Base-by-base conservation (phyloP, 2,888 invertebrate genomes). In the Anoncus sp. region DNA sequence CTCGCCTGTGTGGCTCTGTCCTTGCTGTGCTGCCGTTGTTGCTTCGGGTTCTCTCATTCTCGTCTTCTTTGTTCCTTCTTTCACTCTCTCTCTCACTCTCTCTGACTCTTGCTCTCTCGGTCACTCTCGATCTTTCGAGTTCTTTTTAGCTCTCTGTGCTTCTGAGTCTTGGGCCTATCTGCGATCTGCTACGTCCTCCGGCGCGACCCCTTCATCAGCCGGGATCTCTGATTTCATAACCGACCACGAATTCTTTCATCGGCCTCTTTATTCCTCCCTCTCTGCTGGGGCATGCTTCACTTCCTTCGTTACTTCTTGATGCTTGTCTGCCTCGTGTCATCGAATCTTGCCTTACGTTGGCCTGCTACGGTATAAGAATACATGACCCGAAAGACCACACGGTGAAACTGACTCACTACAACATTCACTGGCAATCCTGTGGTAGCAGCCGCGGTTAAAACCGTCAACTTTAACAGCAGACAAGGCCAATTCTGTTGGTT, bases 211-310 rank as follows among this genome's bases (percentile, higher is more conserved):
- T 67, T 62, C 70, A 60, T 49, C 62, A 47, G 45, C 27, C 45
- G 51, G 65, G 65, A 63, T 77, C 72, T 83, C 79, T 79, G 71
- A 82, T 84, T 84, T 82, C 81, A 79, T 81, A 80, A 83, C 76
- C 71, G 79, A 81, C 84, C 82, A 75, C 81, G 47, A 77, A 80
- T 81, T 82, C 69, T 82, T 82, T 82, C 66, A 66, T 72, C 57
- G 77, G 67, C 49, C 55, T 75, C 63, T 70, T 73, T 63, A 67
- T 81, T 63, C 75, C 51, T 45, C 53, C 59, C 45, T 63, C 45
- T 63, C 57, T 60, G 67, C 53, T 45, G 14, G 38, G 22, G 18
- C 59, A 59, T 59, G 69, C 59, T 70, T 70, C 69, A 70, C 49
- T 70, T 70, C 57, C 38, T 59, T 59, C 59, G 47, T 70, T 67